These are phyloP conservation scores for Solenopsis invicta DNA, from an alignment of 1,140 invertebrate genomes.

Conservation along the genomic window DNA sequence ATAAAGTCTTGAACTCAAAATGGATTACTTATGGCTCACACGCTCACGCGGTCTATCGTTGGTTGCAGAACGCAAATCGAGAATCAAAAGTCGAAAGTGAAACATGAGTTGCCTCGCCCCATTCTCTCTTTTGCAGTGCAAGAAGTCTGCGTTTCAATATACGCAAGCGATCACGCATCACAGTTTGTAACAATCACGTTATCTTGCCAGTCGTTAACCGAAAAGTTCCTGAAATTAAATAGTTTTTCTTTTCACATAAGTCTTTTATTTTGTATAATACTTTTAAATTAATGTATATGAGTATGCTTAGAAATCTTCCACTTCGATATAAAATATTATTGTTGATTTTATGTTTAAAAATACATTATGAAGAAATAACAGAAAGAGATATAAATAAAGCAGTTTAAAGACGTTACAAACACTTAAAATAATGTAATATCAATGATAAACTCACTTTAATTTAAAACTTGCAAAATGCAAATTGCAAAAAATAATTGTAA, in stretches of 20 bases:
- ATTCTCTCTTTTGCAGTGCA: conserved; percentile 60
- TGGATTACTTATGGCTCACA: conserved; percentile 10
- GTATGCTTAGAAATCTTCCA: no score
- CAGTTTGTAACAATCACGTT: not conserved
- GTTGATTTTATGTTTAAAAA: no score
- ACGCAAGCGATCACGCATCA: conserved; percentile 30
- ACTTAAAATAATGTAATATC: no score
- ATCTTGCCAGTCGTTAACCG: not conserved
- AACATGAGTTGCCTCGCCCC: conserved; percentile 50
- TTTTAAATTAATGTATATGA: no score
- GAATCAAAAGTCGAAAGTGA: conserved; percentile 62
- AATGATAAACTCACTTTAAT: no score
- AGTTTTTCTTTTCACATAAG: not conserved
- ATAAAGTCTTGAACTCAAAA: not conserved
- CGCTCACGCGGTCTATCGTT: not conserved
- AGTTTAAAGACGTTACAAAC: no score
- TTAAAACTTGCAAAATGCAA: no score
- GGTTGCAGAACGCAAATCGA: conserved; percentile 66
- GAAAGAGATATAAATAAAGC: no score
- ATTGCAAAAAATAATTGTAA: no score
- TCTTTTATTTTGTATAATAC: no score
- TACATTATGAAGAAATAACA: no score
- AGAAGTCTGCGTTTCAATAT: not conserved
- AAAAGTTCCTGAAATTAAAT: not conserved
- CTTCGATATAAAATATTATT: no score